These are phyloP conservation scores for Cygnus atratus DNA, from an alignment of 2,113 vertebrate species.

Conservation along the genomic window DNA sequence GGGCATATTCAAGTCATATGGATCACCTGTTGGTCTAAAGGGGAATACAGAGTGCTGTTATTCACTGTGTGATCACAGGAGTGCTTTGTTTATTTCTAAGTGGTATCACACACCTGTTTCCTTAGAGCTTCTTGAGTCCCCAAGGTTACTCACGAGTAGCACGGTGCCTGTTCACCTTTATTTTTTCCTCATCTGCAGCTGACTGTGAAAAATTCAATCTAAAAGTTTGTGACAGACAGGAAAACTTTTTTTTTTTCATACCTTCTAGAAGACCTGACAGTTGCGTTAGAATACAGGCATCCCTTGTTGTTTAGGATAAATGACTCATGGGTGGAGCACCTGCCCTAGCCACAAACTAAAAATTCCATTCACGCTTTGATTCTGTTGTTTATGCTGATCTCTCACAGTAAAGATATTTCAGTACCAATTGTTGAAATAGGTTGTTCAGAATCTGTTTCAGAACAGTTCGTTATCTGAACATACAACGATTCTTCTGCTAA, in stretches of 20 bases:
- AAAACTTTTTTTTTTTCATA: not conserved
- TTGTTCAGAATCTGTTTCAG: not conserved
- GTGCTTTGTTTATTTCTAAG: not conserved
- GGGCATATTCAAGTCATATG: not conserved
- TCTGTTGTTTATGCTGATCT: conserved; percentile 45
- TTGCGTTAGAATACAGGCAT: not conserved
- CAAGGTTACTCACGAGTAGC: not conserved
- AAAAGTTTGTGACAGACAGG: conserved; percentile 5
- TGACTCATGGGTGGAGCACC: conserved; percentile 66
- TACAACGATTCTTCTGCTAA: not conserved
- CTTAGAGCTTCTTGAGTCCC: not conserved
- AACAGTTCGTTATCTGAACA: not conserved
- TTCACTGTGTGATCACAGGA: not conserved
- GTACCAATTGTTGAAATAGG: not conserved
- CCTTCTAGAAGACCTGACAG: conserved; percentile 8
- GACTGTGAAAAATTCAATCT: not conserved
- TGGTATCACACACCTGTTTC: conserved; percentile 36
- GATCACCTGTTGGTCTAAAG: not conserved
- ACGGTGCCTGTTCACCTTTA: conserved; percentile 17
- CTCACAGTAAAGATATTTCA: conserved; percentile 24
- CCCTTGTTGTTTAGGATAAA: conserved; percentile 39
- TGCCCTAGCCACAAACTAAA: conserved; percentile 63
- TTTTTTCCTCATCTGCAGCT: not conserved
- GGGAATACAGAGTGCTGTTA: not conserved
- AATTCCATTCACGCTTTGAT: conserved; percentile 68